Evolutionary conservation across 2,888 invertebrate species (phyloP), one percentile per base, ranked within the genome.

Genomic region (Hydropsyche betteni): DNA sequence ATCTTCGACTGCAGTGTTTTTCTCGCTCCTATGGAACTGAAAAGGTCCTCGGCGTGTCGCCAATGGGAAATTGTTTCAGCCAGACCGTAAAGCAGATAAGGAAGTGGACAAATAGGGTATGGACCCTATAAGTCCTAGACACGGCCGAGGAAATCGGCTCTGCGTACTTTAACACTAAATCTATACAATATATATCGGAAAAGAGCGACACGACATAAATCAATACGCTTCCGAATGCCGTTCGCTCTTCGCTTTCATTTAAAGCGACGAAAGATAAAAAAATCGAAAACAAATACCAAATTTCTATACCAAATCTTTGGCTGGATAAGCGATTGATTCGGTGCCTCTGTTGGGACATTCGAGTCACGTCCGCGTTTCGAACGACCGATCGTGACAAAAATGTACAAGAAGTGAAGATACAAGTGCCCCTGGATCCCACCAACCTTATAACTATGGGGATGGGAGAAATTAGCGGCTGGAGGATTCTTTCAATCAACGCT

Each of bases 321-420:
- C 70, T 14, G 70, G 70, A 70, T 72, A 61, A 75, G 75, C 76
- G 76, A 78, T 78, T 78, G 78, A 78, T 78, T 79, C 74, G 75
- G 36, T 10, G 44, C 50, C 68, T 74, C 14, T 58, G 69, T 64
- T 77, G 51, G 75, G 10, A 50, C 33, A 79, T 50, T 52, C 77
- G 14, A 44, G 69, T 74, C 79, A 79, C 79, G 79, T 79, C 68
- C 74, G 74, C 69, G 77, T 73, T 70, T 69, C 73, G 77, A 79
- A 76, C 77, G 76, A 69, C 75, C 55, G 76, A 34, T 52, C 79
- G 79, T 79, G 79, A 78, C 76, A 74, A 69, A 74, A 77, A 69
- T 76, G 71, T 33, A 51, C 58, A 61, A 74, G 74, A 69, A 78
- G 71, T 44, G 68, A 74, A 61, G 74, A 64, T 71, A 71, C 74